phyloP scores from a whole-genome alignment of 2,113 vertebrate genomes.

The Acinonyx jubatus region DNA sequence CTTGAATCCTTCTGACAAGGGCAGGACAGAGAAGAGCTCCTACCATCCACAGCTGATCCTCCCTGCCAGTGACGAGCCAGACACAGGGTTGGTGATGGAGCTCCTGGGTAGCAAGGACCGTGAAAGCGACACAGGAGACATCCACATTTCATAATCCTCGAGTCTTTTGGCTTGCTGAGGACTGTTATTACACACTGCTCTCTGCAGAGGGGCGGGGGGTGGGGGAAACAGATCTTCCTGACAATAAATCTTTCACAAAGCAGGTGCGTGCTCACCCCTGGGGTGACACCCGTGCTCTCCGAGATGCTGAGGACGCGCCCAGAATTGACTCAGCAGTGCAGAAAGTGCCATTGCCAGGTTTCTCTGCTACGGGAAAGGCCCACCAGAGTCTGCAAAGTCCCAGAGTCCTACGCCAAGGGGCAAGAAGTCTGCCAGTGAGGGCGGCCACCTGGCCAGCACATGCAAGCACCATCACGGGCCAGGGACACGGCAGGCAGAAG shows the following conservation, averaged over 20 bases:
- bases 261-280: neutral
- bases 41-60: neutral
- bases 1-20: neutral
- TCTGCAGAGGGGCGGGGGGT: neutral
- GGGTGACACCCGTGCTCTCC: neutral
- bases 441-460: neutral
- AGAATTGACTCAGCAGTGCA: neutral
- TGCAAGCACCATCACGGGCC: neutral
- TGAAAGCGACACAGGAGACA: neutral
- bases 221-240: neutral
- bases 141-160: neutral
- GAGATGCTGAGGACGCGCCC: neutral
- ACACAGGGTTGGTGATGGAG: neutral
- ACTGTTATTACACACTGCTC: neutral
- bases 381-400: neutral
- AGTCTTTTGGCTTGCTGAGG: neutral
- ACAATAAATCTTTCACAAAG: neutral
- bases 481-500: fast-evolving
- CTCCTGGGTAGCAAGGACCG: neutral
- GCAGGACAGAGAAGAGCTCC: neutral
- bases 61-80: neutral
- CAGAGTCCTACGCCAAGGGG: neutral
- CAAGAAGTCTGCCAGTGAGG: neutral
- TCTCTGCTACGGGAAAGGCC: neutral
- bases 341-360: neutral